These are phyloP conservation scores for Helostoma temminkii DNA, from an alignment of 2,797 vertebrate genomes.

Conservation along the genomic window DNA sequence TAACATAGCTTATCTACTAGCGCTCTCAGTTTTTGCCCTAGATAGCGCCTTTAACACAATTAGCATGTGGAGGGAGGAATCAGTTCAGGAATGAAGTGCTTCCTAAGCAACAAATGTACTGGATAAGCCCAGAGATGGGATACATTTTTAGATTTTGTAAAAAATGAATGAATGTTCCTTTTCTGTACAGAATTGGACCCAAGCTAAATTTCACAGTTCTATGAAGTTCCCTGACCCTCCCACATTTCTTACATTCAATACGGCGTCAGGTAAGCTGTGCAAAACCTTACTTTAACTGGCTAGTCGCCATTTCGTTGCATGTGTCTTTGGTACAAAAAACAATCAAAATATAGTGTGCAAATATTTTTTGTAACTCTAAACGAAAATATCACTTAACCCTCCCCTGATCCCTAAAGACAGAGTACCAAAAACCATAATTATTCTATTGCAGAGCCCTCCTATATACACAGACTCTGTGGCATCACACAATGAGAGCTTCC, in stretches of 20 bases:
- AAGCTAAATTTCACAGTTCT: slow-evolving; percentile 99
- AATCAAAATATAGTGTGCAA: slow-evolving; percentile 99
- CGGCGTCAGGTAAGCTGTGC: slow-evolving; percentile 99
- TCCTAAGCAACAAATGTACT: slow-evolving; percentile 88
- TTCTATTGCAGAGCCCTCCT: slow-evolving; percentile 96
- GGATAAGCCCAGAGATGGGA: slow-evolving; percentile 89
- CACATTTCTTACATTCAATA: slow-evolving; percentile 99
- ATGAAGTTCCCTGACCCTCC: slow-evolving; percentile 98
- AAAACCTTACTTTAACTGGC: slow-evolving; percentile 99
- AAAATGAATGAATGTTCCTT: slow-evolving; percentile 90
- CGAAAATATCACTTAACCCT: slow-evolving; percentile 82
- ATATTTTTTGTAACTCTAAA: slow-evolving; percentile 93
- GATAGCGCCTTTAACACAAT: slow-evolving; percentile 67
- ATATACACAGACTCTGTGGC: slow-evolving; percentile 99
- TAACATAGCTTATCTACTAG: slow-evolving; percentile 85
- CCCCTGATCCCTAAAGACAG: slow-evolving; percentile 71
- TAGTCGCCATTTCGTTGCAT: slow-evolving; percentile 99
- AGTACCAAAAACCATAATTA: slow-evolving; percentile 85
- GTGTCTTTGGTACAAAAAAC: slow-evolving; percentile 99
- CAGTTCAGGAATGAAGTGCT: slow-evolving; percentile 82
- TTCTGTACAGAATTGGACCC: slow-evolving; percentile 99
- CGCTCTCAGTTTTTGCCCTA: slow-evolving; percentile 67
- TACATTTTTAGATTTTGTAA: slow-evolving; percentile 81
- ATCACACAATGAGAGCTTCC: slow-evolving; percentile 96
- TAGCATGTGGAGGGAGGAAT: slow-evolving; percentile 76